These are phyloP conservation scores for Ovis canadensis DNA, from an alignment of 2,113 vertebrate genomes.

Conservation along the genomic window DNA sequence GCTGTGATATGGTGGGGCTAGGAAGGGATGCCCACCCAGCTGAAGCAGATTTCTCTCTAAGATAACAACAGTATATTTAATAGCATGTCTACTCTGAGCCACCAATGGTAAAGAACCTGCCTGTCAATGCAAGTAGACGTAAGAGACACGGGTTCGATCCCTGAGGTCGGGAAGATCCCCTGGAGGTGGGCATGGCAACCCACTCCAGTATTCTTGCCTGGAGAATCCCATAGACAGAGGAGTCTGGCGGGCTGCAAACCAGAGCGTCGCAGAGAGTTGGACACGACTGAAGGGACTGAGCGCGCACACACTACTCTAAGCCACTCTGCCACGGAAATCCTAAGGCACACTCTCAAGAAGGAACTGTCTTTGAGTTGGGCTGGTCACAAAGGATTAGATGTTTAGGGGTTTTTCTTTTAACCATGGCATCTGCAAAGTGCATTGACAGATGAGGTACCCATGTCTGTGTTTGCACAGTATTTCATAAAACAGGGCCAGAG, in stretches of 20 bases:
- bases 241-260: background rate
- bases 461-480: background rate
- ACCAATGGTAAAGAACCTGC: background rate
- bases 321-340: background rate
- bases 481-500: background rate
- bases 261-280: background rate
- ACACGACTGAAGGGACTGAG: background rate
- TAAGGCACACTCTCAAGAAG: background rate
- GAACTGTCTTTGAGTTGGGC: background rate
- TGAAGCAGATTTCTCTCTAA: background rate
- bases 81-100: background rate
- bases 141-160: background rate
- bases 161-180: background rate
- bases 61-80: accelerated
- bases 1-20: background rate
- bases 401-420: background rate
- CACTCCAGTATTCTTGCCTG: background rate
- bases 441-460: background rate
- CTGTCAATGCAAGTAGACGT: background rate
- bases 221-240: background rate
- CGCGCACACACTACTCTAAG: accelerated
- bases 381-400: background rate
- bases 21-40: accelerated
- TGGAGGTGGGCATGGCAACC: background rate
- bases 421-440: background rate